phyloP scores from a whole-genome alignment of 35 echinoderm and acorn worm species.

The Amphiura filiformis region DNA sequence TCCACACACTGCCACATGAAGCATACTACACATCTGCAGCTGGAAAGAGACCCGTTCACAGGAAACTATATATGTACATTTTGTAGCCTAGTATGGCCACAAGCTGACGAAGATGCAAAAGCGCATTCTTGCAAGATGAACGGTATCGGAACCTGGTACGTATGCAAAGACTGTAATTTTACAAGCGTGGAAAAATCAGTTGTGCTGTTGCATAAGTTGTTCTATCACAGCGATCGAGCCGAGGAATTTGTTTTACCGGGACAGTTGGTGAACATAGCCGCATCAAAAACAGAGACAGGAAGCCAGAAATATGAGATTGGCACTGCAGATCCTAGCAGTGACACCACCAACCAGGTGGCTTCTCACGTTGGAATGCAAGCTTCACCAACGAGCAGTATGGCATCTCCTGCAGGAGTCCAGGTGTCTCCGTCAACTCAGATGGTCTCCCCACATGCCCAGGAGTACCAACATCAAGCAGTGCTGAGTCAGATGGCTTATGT shows the following conservation, averaged over 20 bases:
- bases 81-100: not conserved
- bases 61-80: not conserved
- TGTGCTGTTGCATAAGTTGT: not conserved
- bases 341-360: too few relatives aligned
- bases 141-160: not conserved
- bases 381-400: too few relatives aligned
- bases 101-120: not conserved
- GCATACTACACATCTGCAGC: not conserved
- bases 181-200: slow-evolving; percentile 1
- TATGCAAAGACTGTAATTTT: not conserved
- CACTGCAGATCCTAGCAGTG: too few relatives aligned
- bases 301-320: too few relatives aligned
- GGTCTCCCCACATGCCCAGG: too few relatives aligned
- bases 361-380: too few relatives aligned
- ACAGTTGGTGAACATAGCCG: not conserved
- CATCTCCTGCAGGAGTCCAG: too few relatives aligned
- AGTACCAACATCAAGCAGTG: too few relatives aligned
- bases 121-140: not conserved
- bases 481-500: too few relatives aligned
- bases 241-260: not conserved
- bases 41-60: not conserved
- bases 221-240: not conserved
- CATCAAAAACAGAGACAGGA: too few relatives aligned
- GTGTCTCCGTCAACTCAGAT: too few relatives aligned
- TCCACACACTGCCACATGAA: not conserved